Evolutionary conservation across 2,797 vertebrate genomes (phyloP).

Genomic region (Echiichthys vipera): DNA sequence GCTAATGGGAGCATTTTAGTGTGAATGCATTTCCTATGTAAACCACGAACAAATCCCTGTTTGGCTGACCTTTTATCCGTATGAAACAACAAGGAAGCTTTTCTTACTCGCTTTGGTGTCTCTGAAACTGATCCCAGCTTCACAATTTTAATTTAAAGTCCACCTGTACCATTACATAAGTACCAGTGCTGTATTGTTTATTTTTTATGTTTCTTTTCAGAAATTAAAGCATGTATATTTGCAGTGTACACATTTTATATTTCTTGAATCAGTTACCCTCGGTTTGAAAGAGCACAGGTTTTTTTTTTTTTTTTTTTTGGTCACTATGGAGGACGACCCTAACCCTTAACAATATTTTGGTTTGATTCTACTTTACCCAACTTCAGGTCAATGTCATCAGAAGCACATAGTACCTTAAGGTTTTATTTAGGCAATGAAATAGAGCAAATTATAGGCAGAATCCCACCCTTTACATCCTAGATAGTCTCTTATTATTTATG

Average conservation of each 20-base stretch:
- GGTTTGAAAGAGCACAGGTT: background rate
- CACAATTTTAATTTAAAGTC: background rate
- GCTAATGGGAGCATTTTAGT: background rate
- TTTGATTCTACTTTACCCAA: too few species aligned
- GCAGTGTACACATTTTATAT: conserved; percentile 2
- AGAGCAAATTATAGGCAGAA: too few species aligned
- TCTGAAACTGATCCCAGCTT: conserved; percentile 3
- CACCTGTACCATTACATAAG: conserved; percentile 22
- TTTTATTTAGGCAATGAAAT: too few species aligned
- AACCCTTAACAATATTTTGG: too few species aligned
- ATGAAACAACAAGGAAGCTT: background rate
- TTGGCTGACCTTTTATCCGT: background rate
- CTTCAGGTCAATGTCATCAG: too few species aligned
- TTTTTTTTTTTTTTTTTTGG: background rate
- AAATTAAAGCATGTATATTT: conserved; percentile 26
- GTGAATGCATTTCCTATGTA: background rate
- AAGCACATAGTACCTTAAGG: too few species aligned
- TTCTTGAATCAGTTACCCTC: background rate
- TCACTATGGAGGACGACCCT: background rate
- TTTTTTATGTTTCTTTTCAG: background rate
- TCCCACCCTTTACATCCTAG: too few species aligned
- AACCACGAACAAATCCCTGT: background rate
- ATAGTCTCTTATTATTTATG: too few species aligned
- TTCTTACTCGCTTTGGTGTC: background rate
- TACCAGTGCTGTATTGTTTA: background rate